Conservation (phyloP, 2,888 invertebrate species). For the Cancer borealis region DNA sequence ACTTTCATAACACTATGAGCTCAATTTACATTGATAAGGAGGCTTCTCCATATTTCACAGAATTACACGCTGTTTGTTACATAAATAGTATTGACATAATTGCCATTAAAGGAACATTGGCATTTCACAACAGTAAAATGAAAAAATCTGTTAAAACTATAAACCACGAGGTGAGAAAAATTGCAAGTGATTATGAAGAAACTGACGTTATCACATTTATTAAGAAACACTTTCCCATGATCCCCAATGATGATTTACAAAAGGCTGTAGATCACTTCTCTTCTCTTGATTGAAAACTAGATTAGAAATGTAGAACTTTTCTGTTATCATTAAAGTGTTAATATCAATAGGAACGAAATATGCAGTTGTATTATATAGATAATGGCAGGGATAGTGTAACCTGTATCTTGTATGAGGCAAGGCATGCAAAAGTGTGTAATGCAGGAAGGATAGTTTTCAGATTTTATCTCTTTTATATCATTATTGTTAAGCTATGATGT, state of each 20-base stretch:
- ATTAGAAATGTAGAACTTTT: not conserved
- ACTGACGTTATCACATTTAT: slow-evolving; percentile 1
- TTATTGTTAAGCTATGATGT: too few species aligned
- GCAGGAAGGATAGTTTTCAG: too few species aligned
- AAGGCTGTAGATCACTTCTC: not conserved
- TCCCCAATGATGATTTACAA: not conserved
- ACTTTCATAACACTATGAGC: not conserved
- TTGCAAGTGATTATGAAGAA: not conserved
- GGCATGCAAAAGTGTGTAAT: too few species aligned
- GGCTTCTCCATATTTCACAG: slow-evolving; percentile 26
- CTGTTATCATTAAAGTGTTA: not conserved
- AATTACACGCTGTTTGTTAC: slow-evolving; percentile 34
- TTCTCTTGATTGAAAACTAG: not conserved
- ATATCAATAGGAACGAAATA: not conserved
- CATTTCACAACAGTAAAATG: not conserved
- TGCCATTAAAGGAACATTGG: slow-evolving; percentile 29
- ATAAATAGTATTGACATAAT: not conserved
- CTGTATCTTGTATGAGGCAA: too few species aligned
- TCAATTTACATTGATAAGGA: not conserved
- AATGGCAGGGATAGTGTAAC: too few species aligned
- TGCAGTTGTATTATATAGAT: too few species aligned
- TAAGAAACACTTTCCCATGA: not conserved
- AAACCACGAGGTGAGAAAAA: not conserved
- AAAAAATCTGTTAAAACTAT: not conserved
- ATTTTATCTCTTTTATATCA: too few species aligned